phyloP scores from a whole-genome alignment of 2,113 vertebrate genomes.

The Lampris incognitus region DNA sequence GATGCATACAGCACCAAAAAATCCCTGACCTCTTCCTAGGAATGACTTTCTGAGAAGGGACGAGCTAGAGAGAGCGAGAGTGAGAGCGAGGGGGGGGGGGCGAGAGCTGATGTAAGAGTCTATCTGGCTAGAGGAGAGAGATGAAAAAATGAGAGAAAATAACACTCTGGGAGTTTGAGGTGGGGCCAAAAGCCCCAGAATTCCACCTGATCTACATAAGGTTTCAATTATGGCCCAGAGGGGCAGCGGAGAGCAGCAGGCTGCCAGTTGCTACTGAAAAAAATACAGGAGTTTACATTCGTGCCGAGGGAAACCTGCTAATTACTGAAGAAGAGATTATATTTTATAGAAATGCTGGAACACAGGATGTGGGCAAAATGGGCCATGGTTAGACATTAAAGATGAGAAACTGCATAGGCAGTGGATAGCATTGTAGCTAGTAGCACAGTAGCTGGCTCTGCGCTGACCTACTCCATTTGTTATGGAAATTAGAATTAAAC shows the following conservation, averaged over 20 bases:
- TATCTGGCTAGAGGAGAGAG: conserved; percentile 67
- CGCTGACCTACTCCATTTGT: background rate
- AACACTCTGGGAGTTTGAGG: conserved; percentile 86
- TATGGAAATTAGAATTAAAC: background rate
- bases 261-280: conserved; percentile 59
- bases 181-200: conserved; percentile 88
- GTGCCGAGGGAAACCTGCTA: conserved; percentile 48
- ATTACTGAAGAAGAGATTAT: conserved; percentile 49
- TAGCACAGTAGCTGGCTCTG: background rate
- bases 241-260: conserved; percentile 79
- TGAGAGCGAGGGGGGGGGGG: conserved; percentile 15
- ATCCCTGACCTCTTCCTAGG: conserved; percentile 62
- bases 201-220: conserved; percentile 92
- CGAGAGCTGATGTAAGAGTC: conserved; percentile 88
- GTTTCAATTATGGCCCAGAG: conserved; percentile 90
- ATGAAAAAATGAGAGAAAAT: conserved; percentile 72
- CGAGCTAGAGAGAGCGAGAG: conserved; percentile 24
- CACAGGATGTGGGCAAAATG: conserved; percentile 10
- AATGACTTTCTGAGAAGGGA: conserved; percentile 66
- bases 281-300: conserved; percentile 52
- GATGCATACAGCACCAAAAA: conserved; percentile 38
- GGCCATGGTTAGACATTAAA: conserved; percentile 8
- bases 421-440: background rate
- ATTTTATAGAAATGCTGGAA: conserved; percentile 11
- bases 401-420: background rate